A percentile compares a stretch with the other conserved stretches of the same genome.
These are phyloP conservation scores for Urocyon cinereoargenteus DNA, from an alignment of 2,797 vertebrate species.

Conservation along the genomic window DNA sequence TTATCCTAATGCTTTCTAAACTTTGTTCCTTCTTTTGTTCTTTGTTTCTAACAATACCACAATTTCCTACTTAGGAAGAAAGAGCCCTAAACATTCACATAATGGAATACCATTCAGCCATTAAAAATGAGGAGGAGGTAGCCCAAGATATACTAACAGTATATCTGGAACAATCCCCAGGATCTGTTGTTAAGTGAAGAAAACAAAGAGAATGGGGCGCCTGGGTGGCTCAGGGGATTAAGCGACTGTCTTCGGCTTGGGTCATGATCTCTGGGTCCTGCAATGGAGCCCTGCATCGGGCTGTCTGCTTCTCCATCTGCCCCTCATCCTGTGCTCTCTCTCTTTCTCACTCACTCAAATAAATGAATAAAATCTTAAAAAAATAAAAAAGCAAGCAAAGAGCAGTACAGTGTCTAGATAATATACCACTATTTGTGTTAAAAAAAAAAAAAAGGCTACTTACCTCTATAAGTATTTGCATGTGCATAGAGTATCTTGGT, in stretches of 20 bases:
- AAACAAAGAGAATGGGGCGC: background rate
- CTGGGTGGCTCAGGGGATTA: no score
- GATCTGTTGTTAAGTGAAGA: background rate
- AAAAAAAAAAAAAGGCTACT: background rate
- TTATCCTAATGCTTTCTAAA: constrained; percentile 13
- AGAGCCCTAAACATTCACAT: background rate
- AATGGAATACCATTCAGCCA: background rate
- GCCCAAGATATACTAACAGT: background rate
- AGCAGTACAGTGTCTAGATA: background rate
- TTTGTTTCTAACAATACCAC: background rate
- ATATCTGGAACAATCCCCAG: background rate
- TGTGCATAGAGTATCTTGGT: background rate
- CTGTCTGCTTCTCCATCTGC: no score
- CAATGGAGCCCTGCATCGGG: no score
- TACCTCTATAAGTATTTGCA: background rate
- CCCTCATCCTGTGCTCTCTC: no score
- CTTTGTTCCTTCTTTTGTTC: background rate
- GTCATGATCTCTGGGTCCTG: no score
- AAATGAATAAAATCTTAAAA: no score
- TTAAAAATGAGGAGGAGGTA: background rate
- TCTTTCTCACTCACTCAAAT: no score
- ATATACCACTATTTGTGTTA: background rate
- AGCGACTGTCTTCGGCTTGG: no score
- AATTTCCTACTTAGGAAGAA: background rate
- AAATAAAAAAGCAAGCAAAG: background rate